Percentiles rank a stretch among this genome's conserved stretches.
These are phyloP conservation scores for Conus betulinus DNA, from an alignment of 1,140 invertebrate genomes.

Conservation along the genomic window DNA sequence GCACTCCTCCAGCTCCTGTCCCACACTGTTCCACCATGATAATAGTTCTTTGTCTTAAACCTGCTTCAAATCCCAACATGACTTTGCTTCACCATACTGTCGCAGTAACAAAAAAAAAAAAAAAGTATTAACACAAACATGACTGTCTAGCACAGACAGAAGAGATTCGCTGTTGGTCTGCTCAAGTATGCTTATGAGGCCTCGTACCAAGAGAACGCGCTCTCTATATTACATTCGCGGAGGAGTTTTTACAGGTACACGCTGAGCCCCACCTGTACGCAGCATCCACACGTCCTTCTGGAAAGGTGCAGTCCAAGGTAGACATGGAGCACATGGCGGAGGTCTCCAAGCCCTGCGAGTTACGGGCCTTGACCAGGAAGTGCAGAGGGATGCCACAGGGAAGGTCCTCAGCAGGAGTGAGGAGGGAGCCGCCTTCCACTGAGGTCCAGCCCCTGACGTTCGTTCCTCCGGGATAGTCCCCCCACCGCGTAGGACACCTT, in stretches of 20 bases:
- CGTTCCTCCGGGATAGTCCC: constrained; percentile 43
- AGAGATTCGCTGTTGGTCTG: not conserved
- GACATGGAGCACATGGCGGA: constrained; percentile 36
- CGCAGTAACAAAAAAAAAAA: no score
- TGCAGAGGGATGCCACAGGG: constrained; percentile 54
- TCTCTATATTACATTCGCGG: not conserved
- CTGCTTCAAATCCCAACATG: no score
- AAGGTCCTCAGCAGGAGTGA: constrained; percentile 28
- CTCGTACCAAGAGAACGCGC: not conserved
- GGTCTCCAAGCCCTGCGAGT: constrained; percentile 40
- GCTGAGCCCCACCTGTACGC: not conserved
- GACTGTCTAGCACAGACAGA: not conserved
- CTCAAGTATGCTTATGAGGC: not conserved
- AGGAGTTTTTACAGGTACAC: not conserved
- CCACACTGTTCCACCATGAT: no score
- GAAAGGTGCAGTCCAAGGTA: constrained; percentile 52
- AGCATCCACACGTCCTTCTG: constrained; percentile 48
- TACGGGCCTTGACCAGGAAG: constrained; percentile 51
- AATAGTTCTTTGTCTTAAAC: no score
- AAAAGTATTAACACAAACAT: not conserved
- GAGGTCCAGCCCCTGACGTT: constrained; percentile 50
- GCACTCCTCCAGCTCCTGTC: no score
- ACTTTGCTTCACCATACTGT: no score
- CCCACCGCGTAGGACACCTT: constrained; percentile 53
- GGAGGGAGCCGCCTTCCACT: constrained; percentile 45